Conservation (phyloP, 2,113 vertebrate genomes). For the Psittacus erithacus region DNA sequence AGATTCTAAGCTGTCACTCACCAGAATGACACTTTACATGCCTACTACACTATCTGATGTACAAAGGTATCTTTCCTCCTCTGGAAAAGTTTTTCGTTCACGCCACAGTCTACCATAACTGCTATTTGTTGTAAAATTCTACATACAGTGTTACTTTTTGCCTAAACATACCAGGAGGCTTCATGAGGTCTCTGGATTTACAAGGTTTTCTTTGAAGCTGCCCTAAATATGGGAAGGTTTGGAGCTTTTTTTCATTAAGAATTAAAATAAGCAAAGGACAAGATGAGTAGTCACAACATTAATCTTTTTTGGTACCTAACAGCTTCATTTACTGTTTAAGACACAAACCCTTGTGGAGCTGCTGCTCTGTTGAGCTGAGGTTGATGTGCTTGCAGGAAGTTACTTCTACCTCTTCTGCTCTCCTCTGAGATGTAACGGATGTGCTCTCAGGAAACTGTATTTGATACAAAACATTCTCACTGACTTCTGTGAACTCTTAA, state of each 20-base stretch:
- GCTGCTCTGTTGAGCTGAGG: neutral
- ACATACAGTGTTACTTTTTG: neutral
- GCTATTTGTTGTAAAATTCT: neutral
- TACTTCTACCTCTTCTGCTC: neutral
- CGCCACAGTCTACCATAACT: neutral
- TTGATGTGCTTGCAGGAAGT: neutral
- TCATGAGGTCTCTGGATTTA: neutral
- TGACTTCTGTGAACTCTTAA: neutral
- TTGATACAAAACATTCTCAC: neutral
- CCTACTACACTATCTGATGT: neutral
- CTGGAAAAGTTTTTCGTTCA: neutral
- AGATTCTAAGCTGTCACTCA: neutral
- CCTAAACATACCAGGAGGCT: neutral
- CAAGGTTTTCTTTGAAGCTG: neutral
- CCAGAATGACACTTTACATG: neutral
- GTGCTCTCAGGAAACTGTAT: conserved; percentile 2
- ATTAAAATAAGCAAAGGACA: conserved; percentile 1
- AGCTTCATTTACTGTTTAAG: conserved; percentile 15
- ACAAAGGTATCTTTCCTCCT: neutral
- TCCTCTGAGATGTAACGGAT: conserved; percentile 14
- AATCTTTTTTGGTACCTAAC: neutral
- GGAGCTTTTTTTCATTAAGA: neutral
- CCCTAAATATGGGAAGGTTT: neutral
- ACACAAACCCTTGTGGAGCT: neutral
- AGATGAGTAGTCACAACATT: neutral